phyloP scores from a whole-genome alignment of 1,140 invertebrate genomes.

The Myzus persicae region DNA sequence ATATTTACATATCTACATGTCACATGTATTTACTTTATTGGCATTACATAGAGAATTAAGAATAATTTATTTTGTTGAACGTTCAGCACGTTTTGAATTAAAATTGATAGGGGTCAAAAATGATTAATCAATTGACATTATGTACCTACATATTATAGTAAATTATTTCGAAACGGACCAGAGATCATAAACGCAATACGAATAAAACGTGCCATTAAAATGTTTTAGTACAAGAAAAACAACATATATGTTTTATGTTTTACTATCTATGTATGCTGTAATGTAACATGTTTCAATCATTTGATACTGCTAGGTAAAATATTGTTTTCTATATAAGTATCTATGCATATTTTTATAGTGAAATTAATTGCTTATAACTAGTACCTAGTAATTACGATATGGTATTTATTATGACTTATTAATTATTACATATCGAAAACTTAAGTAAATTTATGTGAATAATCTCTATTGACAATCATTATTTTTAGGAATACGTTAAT shows the following conservation, averaged over 20 bases:
- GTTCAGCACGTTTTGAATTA: background rate
- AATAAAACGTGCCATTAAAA: conserved; percentile 37
- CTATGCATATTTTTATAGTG: background rate
- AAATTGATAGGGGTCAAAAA: background rate
- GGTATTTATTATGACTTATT: no score
- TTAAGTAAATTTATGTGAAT: background rate
- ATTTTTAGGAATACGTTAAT: background rate
- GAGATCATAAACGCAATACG: conserved; percentile 32
- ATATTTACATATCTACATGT: no score
- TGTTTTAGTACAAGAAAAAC: background rate
- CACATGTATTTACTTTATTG: background rate
- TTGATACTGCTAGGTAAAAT: background rate
- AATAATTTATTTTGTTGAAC: background rate
- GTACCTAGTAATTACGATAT: background rate
- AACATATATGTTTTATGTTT: background rate
- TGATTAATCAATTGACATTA: background rate
- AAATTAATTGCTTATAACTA: background rate
- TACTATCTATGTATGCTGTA: background rate
- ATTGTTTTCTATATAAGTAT: background rate
- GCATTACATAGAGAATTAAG: background rate
- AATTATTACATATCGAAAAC: background rate
- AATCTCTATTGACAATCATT: background rate
- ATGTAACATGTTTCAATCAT: background rate
- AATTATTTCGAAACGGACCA: conserved; percentile 22
- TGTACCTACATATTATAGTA: background rate